Percentiles rank a stretch among this genome's conserved stretches.
Conservation (phyloP, 2,797 vertebrate species). For the Manis javanica region DNA sequence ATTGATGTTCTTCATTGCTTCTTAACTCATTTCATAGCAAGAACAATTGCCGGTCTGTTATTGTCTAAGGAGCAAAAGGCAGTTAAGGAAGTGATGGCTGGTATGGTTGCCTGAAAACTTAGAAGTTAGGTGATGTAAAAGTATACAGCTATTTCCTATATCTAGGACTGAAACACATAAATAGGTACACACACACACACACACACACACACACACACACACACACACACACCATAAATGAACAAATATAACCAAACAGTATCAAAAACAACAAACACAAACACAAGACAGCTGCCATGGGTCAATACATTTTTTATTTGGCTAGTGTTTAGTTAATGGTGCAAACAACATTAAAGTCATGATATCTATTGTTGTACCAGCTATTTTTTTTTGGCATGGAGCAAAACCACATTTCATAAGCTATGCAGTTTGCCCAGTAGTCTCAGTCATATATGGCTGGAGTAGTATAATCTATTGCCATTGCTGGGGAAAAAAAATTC, state of each 20-base stretch:
- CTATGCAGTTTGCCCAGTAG: not conserved
- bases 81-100: not conserved
- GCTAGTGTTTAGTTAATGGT: not conserved
- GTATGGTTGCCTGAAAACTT: not conserved
- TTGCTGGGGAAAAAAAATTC: not conserved
- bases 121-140: not conserved
- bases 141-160: not conserved
- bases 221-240: not conserved
- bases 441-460: not conserved
- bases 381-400: not conserved
- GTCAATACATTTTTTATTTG: not conserved
- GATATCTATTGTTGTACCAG: not conserved
- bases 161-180: not conserved
- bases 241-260: not conserved
- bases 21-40: not conserved
- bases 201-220: no score
- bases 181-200: not conserved
- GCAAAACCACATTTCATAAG: not conserved
- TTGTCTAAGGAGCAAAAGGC: not conserved
- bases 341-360: not conserved
- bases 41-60: not conserved
- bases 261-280: not conserved
- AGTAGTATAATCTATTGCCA: not conserved
- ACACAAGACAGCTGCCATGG: not conserved
- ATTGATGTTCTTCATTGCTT: not conserved